Conservation (phyloP, 2,797 vertebrate species). For the Acipenser oxyrinchus region DNA sequence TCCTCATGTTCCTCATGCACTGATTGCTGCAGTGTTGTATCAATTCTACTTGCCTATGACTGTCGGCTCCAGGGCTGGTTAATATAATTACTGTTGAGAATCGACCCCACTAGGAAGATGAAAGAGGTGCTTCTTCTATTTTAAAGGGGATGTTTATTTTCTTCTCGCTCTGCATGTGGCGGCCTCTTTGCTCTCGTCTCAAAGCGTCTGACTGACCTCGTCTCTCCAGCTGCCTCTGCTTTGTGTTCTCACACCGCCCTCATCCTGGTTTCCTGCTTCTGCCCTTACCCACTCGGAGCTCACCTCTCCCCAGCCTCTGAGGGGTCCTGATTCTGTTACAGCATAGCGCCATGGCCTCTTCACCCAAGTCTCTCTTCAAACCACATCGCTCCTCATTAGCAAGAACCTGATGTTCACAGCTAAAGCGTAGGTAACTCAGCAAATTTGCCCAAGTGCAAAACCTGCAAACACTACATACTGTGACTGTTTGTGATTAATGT, state of each 20-base stretch:
- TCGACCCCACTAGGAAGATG: constrained; percentile 14
- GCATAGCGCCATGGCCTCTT: neutral
- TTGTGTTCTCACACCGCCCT: neutral
- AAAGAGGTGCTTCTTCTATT: constrained; percentile 14
- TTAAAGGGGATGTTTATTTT: constrained; percentile 23
- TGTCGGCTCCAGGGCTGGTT: constrained; percentile 10
- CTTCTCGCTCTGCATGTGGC: constrained; percentile 16
- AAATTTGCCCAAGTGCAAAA: no score
- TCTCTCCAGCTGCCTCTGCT: constrained; percentile 3
- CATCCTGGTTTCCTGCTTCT: neutral
- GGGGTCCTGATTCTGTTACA: neutral
- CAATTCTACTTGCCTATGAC: constrained; percentile 18
- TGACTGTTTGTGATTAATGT: no score
- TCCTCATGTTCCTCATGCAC: constrained; percentile 19
- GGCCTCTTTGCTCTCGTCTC: neutral
- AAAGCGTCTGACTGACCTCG: constrained; percentile 1
- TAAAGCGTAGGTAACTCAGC: no score
- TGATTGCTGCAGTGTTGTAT: constrained; percentile 15
- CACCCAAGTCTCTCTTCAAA: no score
- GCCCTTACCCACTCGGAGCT: neutral
- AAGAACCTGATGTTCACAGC: no score
- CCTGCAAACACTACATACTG: no score
- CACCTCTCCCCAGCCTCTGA: neutral
- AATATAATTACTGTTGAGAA: constrained; percentile 17
- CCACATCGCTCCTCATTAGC: no score